A percentile compares a stretch with the other conserved stretches of the same genome.
phyloP scores from a whole-genome alignment of 2,797 vertebrate species.

The Sardinella longiceps region DNA sequence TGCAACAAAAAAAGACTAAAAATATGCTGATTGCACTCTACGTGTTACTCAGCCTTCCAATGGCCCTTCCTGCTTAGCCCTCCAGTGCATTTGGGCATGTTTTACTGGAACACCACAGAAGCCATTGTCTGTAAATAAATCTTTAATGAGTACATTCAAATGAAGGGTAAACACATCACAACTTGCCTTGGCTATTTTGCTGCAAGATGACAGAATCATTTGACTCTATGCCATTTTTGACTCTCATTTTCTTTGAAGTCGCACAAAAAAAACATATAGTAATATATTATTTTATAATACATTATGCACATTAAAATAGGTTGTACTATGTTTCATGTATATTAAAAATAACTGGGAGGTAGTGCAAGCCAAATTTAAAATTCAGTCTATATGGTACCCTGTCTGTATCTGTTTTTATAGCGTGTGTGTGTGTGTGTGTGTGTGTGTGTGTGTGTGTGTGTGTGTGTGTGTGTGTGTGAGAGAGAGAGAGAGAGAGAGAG shows the following conservation, averaged over 20 bases:
- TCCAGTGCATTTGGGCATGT: not conserved
- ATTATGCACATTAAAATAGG: constrained; percentile 16
- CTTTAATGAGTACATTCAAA: constrained; percentile 70
- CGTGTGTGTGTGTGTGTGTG: not conserved
- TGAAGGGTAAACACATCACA: constrained; percentile 50
- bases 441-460: not conserved
- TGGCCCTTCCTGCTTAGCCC: not conserved
- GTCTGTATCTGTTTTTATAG: not conserved
- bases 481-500: too few relatives aligned
- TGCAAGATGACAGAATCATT: constrained; percentile 14
- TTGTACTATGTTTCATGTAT: not conserved
- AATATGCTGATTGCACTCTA: not conserved
- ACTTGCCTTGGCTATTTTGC: constrained; percentile 37
- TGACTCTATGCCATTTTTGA: constrained; percentile 36
- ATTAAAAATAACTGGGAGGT: constrained; percentile 19
- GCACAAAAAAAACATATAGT: constrained; percentile 37
- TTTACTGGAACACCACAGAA: constrained; percentile 28
- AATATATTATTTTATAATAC: not conserved
- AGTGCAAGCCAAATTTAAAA: constrained; percentile 18
- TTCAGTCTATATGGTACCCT: constrained; percentile 9
- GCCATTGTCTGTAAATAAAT: constrained; percentile 65
- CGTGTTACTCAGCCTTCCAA: not conserved
- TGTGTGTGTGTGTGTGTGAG: constrained; percentile 34
- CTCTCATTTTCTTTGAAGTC: not conserved
- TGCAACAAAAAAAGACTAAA: constrained; percentile 1